These are phyloP conservation scores for Paragorgia papillata DNA, from an alignment of 92 coral and sea anemone species.

Conservation along the genomic window DNA sequence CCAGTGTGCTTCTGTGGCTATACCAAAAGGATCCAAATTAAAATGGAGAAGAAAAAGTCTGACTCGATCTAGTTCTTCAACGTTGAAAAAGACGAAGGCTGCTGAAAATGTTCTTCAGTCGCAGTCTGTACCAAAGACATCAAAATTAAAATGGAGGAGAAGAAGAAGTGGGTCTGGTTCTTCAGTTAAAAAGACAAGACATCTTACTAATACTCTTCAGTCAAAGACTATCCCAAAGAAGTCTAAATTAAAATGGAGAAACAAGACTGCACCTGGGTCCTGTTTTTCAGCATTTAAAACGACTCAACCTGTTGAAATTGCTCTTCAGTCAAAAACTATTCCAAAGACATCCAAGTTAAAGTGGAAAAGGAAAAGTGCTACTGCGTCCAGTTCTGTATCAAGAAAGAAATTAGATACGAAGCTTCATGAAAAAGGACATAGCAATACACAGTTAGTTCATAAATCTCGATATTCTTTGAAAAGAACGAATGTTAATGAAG, in stretches of 20 bases:
- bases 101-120: not conserved
- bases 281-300: too few relatives aligned
- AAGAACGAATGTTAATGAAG: not conserved
- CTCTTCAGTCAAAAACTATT: too few relatives aligned
- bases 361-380: too few relatives aligned
- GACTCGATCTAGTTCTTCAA: not conserved
- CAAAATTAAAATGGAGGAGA: conserved; percentile 22
- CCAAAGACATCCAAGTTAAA: too few relatives aligned
- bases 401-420: too few relatives aligned
- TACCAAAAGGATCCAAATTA: conserved; percentile 26
- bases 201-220: not conserved
- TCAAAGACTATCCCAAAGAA: too few relatives aligned
- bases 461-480: conserved; percentile 22
- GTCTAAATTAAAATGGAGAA: too few relatives aligned
- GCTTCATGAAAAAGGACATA: not conserved
- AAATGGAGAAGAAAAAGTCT: conserved; percentile 34
- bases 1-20: not conserved
- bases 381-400: too few relatives aligned
- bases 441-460: conserved; percentile 4
- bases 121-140: not conserved
- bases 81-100: not conserved
- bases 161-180: too few relatives aligned
- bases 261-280: too few relatives aligned
- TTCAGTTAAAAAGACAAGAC: not conserved
- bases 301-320: too few relatives aligned